phyloP scores from a whole-genome alignment of 2,113 vertebrate species.

The Salvelinus fontinalis region DNA sequence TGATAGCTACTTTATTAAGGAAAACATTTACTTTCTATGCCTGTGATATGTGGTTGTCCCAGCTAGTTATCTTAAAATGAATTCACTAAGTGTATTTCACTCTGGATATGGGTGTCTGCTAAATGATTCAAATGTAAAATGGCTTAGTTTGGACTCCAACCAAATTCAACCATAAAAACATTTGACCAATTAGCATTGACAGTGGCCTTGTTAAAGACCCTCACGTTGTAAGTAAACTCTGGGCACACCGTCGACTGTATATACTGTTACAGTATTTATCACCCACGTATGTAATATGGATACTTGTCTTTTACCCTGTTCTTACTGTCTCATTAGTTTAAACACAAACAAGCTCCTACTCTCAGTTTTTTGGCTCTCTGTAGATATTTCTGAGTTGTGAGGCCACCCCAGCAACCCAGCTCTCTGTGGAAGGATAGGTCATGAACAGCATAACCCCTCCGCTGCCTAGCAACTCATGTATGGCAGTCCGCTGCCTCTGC shows the following conservation, averaged over 20 bases:
- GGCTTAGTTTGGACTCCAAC: neutral
- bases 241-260: neutral
- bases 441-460: neutral
- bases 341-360: neutral
- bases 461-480: neutral
- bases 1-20: no score
- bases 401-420: no score
- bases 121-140: no score
- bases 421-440: no score
- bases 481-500: neutral
- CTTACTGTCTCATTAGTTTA: neutral
- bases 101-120: no score
- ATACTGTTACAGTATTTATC: neutral
- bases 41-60: no score
- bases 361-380: neutral
- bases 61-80: no score
- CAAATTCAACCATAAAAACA: neutral
- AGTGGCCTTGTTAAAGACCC: neutral
- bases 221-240: neutral
- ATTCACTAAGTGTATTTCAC: no score
- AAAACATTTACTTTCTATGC: no score
- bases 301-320: neutral
- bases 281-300: neutral
- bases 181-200: slow-evolving; percentile 7
- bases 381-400: neutral